Percentiles rank a stretch among this genome's conserved stretches.
These are phyloP conservation scores for Graptemys geographica DNA, from an alignment of 2,797 vertebrate genomes.

Conservation along the genomic window DNA sequence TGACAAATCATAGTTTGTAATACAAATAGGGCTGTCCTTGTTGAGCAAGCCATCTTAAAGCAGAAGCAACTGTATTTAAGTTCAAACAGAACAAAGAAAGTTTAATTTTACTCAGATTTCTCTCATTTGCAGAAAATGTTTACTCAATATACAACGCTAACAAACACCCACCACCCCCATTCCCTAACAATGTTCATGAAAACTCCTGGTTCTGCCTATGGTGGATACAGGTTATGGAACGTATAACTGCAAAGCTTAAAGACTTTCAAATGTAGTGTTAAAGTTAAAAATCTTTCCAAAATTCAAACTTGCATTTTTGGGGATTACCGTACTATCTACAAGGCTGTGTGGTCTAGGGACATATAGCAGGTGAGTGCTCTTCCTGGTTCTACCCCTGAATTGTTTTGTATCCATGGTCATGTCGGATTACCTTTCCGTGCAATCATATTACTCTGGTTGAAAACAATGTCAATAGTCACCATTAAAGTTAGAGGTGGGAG, in stretches of 20 bases:
- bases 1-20: background rate
- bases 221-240: background rate
- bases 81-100: background rate
- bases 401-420: background rate
- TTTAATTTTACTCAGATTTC: background rate
- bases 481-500: background rate
- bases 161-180: background rate
- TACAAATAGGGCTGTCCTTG: background rate
- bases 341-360: background rate
- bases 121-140: background rate
- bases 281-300: background rate
- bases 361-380: background rate
- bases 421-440: background rate
- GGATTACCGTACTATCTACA: background rate
- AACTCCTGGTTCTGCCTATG: background rate
- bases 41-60: background rate
- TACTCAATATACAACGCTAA: background rate
- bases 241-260: background rate
- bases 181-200: background rate
- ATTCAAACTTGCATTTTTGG: background rate
- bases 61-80: background rate
- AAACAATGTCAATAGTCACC: background rate
- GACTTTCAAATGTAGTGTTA: background rate
- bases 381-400: background rate
- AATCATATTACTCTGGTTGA: background rate